These are phyloP conservation scores for Pagetopsis macropterus DNA, from an alignment of 2,797 vertebrate genomes.

Conservation along the genomic window DNA sequence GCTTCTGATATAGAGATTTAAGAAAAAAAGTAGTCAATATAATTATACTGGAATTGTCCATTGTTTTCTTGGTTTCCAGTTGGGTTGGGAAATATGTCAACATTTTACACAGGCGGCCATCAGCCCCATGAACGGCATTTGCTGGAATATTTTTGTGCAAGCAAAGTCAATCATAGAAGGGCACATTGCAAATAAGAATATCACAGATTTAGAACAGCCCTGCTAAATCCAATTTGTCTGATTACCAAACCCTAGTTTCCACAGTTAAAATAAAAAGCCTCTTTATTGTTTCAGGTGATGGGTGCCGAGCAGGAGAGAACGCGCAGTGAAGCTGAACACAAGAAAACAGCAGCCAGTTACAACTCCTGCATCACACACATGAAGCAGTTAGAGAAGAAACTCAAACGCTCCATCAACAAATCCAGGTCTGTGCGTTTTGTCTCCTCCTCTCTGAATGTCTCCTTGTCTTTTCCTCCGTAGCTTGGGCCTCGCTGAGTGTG, in stretches of 20 bases:
- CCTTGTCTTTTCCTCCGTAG: not conserved
- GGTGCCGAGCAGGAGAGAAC: slow-evolving; percentile 95
- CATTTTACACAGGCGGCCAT: too few relatives aligned
- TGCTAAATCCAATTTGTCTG: too few relatives aligned
- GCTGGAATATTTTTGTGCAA: too few relatives aligned
- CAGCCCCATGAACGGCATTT: too few relatives aligned
- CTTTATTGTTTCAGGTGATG: slow-evolving; percentile 88
- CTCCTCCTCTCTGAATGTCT: not conserved
- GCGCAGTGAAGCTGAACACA: slow-evolving; percentile 91
- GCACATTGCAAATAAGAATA: too few relatives aligned
- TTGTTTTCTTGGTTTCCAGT: not conserved
- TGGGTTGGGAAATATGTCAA: too few relatives aligned
- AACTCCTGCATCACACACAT: slow-evolving; percentile 92
- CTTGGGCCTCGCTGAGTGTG: slow-evolving; percentile 26
- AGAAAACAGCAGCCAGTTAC: slow-evolving; percentile 92
- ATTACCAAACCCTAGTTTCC: not conserved
- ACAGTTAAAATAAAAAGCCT: not conserved
- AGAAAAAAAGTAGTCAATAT: not conserved
- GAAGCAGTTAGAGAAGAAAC: slow-evolving; percentile 96
- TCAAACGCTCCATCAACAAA: slow-evolving; percentile 96
- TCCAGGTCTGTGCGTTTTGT: slow-evolving; percentile 86
- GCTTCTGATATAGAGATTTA: not conserved
- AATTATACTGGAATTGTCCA: too few relatives aligned
- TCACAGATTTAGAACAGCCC: too few relatives aligned
- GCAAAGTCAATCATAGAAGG: too few relatives aligned